Percentiles rank a stretch among this genome's conserved stretches.
phyloP scores from a whole-genome alignment of 2,113 vertebrate species.

The Dissostichus mawsoni region DNA sequence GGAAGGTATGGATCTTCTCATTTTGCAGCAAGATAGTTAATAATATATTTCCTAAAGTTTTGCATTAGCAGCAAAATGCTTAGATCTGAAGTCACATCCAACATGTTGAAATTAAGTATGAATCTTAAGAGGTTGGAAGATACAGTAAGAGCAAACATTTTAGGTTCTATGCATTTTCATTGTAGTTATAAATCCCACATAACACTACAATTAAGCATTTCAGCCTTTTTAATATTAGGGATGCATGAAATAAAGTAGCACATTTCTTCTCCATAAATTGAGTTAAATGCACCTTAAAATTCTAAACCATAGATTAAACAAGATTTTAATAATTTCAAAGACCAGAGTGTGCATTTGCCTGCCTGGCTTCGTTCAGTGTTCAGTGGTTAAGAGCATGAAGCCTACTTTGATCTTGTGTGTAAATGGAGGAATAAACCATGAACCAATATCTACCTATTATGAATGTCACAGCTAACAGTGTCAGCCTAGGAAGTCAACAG shows the following conservation, averaged over 20 bases:
- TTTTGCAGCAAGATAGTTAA: neutral
- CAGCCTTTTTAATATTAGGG: neutral
- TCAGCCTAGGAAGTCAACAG: neutral
- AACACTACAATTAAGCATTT: neutral
- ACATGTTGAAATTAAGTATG: neutral
- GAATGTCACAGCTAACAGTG: conserved; percentile 9
- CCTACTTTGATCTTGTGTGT: conserved; percentile 30
- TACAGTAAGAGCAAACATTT: neutral
- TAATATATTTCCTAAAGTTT: neutral
- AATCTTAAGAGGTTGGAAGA: neutral
- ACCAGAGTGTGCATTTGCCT: neutral
- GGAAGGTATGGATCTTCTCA: neutral
- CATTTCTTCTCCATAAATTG: neutral
- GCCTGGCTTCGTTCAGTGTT: conserved; percentile 4
- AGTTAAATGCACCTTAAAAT: neutral
- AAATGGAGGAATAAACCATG: conserved; percentile 26
- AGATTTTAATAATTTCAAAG: conserved; percentile 21
- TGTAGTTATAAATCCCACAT: neutral
- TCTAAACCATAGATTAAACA: conserved; percentile 4
- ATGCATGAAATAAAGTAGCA: neutral
- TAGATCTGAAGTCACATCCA: neutral
- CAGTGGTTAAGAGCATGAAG: neutral
- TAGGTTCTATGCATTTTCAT: neutral
- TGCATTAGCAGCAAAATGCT: neutral
- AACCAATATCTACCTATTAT: conserved; percentile 15